These are phyloP conservation scores for Apotomis turbidana DNA, from an alignment of 2,888 invertebrate genomes.

Conservation along the genomic window DNA sequence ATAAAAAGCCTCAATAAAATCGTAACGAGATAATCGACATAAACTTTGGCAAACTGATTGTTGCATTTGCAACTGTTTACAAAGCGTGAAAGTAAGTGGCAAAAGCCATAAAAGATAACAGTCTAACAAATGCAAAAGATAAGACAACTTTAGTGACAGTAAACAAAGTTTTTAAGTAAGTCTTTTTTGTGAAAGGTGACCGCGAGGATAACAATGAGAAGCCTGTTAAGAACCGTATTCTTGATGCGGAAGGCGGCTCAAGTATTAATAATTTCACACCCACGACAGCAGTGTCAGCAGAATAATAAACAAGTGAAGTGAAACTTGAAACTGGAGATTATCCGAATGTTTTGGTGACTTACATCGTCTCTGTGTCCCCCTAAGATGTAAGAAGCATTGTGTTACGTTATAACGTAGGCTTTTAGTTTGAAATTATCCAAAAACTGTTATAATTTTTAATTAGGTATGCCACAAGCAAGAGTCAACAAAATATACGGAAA, in stretches of 20 bases:
- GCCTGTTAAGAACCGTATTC: constrained; percentile 42
- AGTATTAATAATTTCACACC: constrained; percentile 41
- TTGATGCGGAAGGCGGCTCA: constrained; percentile 41
- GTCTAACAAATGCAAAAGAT: constrained; percentile 31
- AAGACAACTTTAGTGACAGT: constrained; percentile 29
- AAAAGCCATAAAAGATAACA: constrained; percentile 39
- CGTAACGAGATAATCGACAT: constrained; percentile 31
- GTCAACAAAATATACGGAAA: no score
- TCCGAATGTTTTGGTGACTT: constrained; percentile 19
- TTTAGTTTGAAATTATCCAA: not conserved
- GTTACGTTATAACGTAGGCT: not conserved
- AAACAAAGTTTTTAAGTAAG: constrained; percentile 21
- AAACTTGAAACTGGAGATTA: constrained; percentile 32
- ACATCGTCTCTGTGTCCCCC: not conserved
- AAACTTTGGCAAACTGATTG: constrained; percentile 35
- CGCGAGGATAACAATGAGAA: constrained; percentile 40
- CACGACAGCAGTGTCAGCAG: constrained; percentile 36
- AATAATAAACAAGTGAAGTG: constrained; percentile 41
- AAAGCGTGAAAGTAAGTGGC: constrained; percentile 40
- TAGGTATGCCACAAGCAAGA: no score
- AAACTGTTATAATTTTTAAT: no score
- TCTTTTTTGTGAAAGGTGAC: constrained; percentile 42
- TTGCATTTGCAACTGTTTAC: constrained; percentile 40
- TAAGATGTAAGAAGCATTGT: not conserved
- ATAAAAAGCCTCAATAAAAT: constrained; percentile 25